Conservation (phyloP, 2,113 vertebrate species). For the Panthera leo region DNA sequence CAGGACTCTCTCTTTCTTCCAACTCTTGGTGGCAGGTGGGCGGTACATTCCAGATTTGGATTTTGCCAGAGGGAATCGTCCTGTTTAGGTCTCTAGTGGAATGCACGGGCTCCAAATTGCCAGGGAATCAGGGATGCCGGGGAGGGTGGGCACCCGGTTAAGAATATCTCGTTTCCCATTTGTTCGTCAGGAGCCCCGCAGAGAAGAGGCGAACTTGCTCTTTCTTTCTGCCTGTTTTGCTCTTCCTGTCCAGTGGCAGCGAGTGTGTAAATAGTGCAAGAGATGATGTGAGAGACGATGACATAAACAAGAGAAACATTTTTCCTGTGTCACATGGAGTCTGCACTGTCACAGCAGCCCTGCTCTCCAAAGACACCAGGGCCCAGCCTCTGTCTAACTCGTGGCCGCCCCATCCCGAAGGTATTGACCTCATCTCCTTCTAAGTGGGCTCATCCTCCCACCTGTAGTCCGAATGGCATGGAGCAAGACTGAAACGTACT, state of each 20-base stretch:
- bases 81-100: background rate
- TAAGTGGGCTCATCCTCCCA: background rate
- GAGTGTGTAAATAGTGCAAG: background rate
- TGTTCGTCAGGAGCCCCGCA: background rate
- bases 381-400: background rate
- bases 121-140: background rate
- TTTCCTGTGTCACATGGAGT: background rate
- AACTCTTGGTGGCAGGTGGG: background rate
- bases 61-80: background rate
- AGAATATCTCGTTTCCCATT: background rate
- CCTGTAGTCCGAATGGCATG: background rate
- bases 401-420: background rate
- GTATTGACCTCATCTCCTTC: background rate
- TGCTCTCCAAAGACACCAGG: background rate
- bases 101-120: background rate
- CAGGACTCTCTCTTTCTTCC: background rate
- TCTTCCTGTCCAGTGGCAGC: background rate
- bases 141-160: background rate
- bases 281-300: background rate
- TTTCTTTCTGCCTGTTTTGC: background rate
- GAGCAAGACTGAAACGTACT: background rate
- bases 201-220: background rate
- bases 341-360: background rate
- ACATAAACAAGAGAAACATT: background rate
- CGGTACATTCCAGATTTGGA: background rate